phyloP scores from a whole-genome alignment of 2,113 vertebrate genomes.

The Plecotus auritus region DNA sequence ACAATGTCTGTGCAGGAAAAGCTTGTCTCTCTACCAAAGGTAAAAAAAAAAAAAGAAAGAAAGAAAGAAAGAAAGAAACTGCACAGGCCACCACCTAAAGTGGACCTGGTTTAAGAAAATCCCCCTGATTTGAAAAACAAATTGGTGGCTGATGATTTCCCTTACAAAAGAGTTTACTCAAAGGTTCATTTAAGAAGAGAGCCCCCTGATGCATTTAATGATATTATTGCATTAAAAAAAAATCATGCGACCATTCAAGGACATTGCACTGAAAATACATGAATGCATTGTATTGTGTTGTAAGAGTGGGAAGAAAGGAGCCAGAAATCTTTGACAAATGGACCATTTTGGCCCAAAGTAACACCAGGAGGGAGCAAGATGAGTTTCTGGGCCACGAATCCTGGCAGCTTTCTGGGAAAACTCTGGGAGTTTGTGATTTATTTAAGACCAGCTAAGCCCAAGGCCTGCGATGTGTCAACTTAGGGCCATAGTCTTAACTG shows the following conservation, averaged over 20 bases:
- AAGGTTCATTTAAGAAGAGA: constrained; percentile 54
- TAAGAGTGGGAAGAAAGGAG: constrained; percentile 23
- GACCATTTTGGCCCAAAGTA: constrained; percentile 32
- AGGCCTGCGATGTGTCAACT: background rate
- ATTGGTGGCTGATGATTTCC: constrained; percentile 32
- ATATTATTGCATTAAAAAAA: constrained; percentile 71
- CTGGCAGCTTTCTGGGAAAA: constrained; percentile 46
- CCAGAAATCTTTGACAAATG: constrained; percentile 47
- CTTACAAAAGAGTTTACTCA: constrained; percentile 56
- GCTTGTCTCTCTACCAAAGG: constrained; percentile 7
- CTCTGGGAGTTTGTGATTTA: constrained; percentile 52
- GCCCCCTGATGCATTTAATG: constrained; percentile 63
- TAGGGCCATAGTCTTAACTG: background rate
- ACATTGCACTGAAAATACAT: constrained; percentile 22
- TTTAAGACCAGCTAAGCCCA: constrained; percentile 11
- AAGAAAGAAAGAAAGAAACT: constrained; percentile 28
- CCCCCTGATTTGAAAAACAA: constrained; percentile 48
- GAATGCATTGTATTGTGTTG: constrained; percentile 47
- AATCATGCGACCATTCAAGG: constrained; percentile 39
- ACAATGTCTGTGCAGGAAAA: background rate
- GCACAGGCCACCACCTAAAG: background rate
- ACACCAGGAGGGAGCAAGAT: constrained; percentile 5
- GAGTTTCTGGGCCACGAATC: constrained; percentile 19
- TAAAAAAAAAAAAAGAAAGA: constrained; percentile 32
- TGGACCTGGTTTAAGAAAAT: background rate